Evolutionary conservation across 2,888 invertebrate genomes (phyloP).

Genomic region (Quadroppia sp.): DNA sequence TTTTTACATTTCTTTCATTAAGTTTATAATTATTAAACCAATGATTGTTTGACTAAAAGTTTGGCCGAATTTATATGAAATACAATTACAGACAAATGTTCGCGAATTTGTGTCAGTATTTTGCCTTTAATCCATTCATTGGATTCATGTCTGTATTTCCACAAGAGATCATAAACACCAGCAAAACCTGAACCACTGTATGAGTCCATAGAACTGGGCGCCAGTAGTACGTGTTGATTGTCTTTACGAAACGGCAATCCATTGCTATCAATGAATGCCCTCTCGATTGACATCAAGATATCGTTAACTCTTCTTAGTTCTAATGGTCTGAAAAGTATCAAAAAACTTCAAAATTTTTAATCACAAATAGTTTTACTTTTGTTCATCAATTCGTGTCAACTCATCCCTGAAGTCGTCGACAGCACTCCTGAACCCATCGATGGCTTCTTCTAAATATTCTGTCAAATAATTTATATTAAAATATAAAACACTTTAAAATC

Average conservation of each 20-base stretch:
- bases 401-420: background rate
- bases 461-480: background rate
- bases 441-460: background rate
- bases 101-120: background rate
- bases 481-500: background rate
- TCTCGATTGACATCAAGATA: too few species aligned
- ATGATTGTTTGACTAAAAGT: background rate
- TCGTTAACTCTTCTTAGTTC: too few species aligned
- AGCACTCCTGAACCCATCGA: background rate
- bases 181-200: constrained; percentile 13
- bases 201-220: constrained; percentile 19
- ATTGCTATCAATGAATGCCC: background rate
- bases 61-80: constrained; percentile 25
- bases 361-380: background rate
- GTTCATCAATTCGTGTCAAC: background rate
- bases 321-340: background rate
- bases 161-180: background rate
- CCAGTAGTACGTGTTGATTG: background rate
- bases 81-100: constrained; percentile 12
- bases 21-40: too few species aligned
- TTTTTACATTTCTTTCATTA: too few species aligned
- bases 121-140: background rate
- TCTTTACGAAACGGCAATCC: constrained; percentile 2
- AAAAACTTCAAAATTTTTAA: background rate
- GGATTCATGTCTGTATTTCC: background rate